A percentile compares a stretch with the other conserved stretches of the same genome.
These are phyloP conservation scores for Caenorhabditis sp. DNA, from an alignment of 2,888 invertebrate species.

Conservation along the genomic window DNA sequence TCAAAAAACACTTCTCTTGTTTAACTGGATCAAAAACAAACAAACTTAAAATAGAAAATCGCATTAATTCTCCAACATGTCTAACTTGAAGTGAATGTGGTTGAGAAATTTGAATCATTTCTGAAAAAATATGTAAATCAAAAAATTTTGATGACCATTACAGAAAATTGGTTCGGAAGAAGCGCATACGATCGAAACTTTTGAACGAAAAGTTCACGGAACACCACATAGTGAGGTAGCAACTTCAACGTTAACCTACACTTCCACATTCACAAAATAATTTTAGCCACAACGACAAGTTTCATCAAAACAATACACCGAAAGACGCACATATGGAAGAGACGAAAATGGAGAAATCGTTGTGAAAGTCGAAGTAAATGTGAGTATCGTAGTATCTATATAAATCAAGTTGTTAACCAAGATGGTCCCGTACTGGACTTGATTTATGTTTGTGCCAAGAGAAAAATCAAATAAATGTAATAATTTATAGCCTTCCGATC, in stretches of 20 bases:
- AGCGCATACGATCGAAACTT: slow-evolving; percentile 64
- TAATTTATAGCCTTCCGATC: slow-evolving; percentile 59
- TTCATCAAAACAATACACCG: slow-evolving; percentile 63
- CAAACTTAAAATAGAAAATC: too few relatives aligned
- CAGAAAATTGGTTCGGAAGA: slow-evolving; percentile 67
- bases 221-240: slow-evolving; percentile 56
- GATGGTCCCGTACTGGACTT: too few relatives aligned
- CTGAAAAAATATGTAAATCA: background rate
- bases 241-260: background rate
- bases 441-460: too few relatives aligned
- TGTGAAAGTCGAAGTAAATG: slow-evolving; percentile 65
- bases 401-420: background rate
- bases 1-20: too few relatives aligned
- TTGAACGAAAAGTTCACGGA: slow-evolving; percentile 61
- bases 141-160: slow-evolving; percentile 10
- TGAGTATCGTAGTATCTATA: slow-evolving; percentile 26
- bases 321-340: slow-evolving; percentile 63
- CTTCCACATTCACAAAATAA: background rate
- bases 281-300: slow-evolving; percentile 63
- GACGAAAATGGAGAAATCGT: slow-evolving; percentile 68
- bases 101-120: background rate
- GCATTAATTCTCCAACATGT: too few relatives aligned
- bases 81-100: background rate
- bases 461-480: background rate
- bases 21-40: too few relatives aligned